Evolutionary conservation across 1,140 invertebrate genomes (phyloP), one percentile per base, ranked within the genome.

Genomic region (Zaprionus ghesquierei): DNA sequence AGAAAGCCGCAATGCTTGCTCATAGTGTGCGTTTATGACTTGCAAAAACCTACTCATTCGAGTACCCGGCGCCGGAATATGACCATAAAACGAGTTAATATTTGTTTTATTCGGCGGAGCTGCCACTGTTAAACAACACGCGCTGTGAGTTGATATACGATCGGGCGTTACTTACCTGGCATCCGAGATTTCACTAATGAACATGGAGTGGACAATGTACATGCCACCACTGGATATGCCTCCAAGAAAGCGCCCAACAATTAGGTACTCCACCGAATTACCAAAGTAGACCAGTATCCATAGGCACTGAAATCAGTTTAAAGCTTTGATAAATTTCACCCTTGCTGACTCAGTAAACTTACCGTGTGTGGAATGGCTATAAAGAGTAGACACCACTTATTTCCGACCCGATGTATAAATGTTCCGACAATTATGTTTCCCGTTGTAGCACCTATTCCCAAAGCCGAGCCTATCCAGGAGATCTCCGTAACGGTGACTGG

Each of bases 171-270:
- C 81, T 80, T 60, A 90, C 87, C 77, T 79, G 49, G 87, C 72
- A 74, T 93, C 85, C 33, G 90, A 64, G 25, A 91, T 91, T 77
- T 91, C 90, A 44, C 82, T 78, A 18, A 91, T 76, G 13, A 85
- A 91, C 35, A 91, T 74, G 35, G 90, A 73, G 56, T 87, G 75
- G 35, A 76, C 74, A 61, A 87, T 76, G 55, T 86, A 91, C 66
- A 80, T 78, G 61, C 86, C 71, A 10, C 89, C 89, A 13, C 90
- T 75, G 0, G 81, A 82, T 5, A 93, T 64, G 35, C 93, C 93
- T 15, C 76, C 75, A 0, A 93, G 38, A 10, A 92, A 86, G 27
- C 93, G 79, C 9, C 90, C 92, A 23, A 92, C 64, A 23, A 92
- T 90, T 15, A 92, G 91, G 31, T 68, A 78, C 22, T 81, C 77